Conservation (phyloP, 2,888 invertebrate species). For the Proisotoma minuta region DNA sequence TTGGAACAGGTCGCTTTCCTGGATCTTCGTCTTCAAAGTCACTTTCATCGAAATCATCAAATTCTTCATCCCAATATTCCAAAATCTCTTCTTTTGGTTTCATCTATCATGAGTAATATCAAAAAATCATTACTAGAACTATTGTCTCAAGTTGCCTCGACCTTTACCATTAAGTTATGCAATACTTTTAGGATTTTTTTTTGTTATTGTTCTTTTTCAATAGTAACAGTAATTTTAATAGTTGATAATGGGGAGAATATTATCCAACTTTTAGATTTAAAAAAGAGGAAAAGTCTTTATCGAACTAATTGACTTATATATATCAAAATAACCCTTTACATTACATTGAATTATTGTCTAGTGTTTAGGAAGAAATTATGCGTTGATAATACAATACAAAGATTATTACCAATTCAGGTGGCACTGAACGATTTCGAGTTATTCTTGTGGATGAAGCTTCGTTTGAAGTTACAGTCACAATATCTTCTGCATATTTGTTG, state of each 20-base stretch:
- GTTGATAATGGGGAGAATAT: no score
- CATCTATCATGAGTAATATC: conserved; percentile 24
- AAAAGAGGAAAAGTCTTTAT: no score
- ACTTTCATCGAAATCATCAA: conserved; percentile 54
- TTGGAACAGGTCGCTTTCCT: conserved; percentile 70
- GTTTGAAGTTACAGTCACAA: conserved; percentile 39
- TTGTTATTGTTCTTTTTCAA: no score
- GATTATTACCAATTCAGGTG: conserved; percentile 24
- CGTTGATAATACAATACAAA: no score
- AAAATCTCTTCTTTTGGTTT: conserved; percentile 55
- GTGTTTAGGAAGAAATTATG: no score
- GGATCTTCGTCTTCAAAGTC: conserved; percentile 55
- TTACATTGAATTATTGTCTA: no score
- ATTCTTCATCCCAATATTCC: conserved; percentile 52
- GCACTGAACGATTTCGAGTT: conserved; percentile 38
- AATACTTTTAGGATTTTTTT: conserved; percentile 23
- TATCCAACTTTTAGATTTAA: no score
- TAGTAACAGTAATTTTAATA: no score
- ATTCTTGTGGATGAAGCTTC: conserved; percentile 24
- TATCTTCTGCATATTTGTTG: conserved; percentile 61
- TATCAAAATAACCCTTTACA: background rate
- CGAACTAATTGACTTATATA: no score
- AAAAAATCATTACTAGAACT: background rate
- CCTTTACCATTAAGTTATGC: conserved; percentile 2
- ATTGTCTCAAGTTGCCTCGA: background rate